phyloP scores from a whole-genome alignment of 2,113 vertebrate species.

The Chlorocebus sabaeus region DNA sequence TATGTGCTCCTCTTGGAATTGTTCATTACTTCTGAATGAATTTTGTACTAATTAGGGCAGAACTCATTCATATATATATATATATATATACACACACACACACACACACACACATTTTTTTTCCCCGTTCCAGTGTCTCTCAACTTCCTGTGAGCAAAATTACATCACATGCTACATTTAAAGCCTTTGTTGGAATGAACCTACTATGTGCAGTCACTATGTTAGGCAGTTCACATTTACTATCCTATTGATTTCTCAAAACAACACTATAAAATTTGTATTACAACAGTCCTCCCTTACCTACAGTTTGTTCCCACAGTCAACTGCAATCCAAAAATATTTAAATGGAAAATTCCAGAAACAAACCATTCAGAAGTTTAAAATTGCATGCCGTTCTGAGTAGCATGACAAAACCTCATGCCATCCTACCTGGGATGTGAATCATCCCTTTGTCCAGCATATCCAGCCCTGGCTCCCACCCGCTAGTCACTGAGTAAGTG shows the following conservation, averaged over 20 bases:
- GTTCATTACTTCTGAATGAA: not conserved
- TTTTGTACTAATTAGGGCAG: not conserved
- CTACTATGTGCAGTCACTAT: not conserved
- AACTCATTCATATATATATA: not conserved
- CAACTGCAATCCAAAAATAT: not conserved
- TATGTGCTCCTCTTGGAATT: not conserved
- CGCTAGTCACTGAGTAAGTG: not conserved
- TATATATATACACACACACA: rapidly evolving
- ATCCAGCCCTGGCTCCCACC: not conserved
- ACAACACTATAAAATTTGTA: not conserved
- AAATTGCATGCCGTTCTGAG: not conserved
- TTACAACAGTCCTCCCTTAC: not conserved
- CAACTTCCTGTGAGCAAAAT: not conserved
- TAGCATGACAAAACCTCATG: not conserved
- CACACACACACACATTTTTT: not conserved
- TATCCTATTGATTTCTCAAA: not conserved
- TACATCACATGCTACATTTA: not conserved
- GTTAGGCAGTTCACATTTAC: not conserved
- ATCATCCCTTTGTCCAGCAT: not conserved
- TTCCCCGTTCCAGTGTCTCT: not conserved
- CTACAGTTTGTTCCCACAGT: not conserved
- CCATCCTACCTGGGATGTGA: not conserved
- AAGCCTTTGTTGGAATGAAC: not conserved
- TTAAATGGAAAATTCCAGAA: not conserved
- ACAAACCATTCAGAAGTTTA: not conserved